Conservation (phyloP, 2,797 vertebrate genomes). For the Rhinatrema bivittatum region DNA sequence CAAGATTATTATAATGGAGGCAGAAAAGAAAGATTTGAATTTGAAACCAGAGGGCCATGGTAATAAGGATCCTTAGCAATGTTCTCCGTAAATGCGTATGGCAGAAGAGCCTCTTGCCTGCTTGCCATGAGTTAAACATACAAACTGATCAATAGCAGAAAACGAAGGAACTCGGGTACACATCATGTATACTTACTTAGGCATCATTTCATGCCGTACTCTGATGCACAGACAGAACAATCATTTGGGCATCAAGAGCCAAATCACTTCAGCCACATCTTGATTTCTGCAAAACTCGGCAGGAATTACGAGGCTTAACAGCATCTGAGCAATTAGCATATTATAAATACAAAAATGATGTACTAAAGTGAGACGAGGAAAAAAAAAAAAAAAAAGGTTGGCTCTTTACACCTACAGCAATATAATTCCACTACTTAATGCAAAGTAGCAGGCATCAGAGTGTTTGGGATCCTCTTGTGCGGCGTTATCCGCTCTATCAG, state of each 20-base stretch:
- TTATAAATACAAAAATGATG: constrained; percentile 73
- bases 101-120: no score
- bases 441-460: constrained; percentile 81
- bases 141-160: constrained; percentile 58
- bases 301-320: constrained; percentile 66
- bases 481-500: constrained; percentile 75
- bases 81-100: no score
- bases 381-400: constrained; percentile 53
- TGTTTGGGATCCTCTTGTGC: constrained; percentile 75
- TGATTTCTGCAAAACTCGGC: constrained; percentile 57
- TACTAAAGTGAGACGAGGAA: constrained; percentile 48
- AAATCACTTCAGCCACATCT: constrained; percentile 63
- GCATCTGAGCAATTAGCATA: constrained; percentile 69
- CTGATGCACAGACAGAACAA: constrained; percentile 51
- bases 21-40: no score
- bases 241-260: constrained; percentile 66
- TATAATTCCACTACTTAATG: constrained; percentile 85
- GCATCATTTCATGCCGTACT: constrained; percentile 60
- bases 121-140: constrained; percentile 47
- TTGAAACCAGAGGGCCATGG: no score
- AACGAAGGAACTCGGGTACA: constrained; percentile 62
- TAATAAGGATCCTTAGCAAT: no score
- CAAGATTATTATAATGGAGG: no score
- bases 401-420: constrained; percentile 72
- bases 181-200: constrained; percentile 56